Evolutionary conservation across 1,140 invertebrate genomes (phyloP).

Genomic region (Sinonovacula constricta): DNA sequence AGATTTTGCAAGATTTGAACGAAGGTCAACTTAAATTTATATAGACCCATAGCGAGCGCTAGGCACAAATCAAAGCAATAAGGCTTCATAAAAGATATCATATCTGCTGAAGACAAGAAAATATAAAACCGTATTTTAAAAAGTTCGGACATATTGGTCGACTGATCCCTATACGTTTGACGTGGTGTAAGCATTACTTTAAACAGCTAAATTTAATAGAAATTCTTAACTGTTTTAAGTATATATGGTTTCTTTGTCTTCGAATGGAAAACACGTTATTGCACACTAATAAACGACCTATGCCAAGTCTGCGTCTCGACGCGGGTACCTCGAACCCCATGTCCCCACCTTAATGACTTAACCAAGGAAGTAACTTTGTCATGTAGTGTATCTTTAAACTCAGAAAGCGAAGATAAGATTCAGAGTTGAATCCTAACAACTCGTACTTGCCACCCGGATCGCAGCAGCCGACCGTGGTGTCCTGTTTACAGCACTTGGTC

Average conservation of each 20-base stretch:
- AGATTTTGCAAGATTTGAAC: too few species aligned
- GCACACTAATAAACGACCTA: not conserved
- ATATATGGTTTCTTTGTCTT: not conserved
- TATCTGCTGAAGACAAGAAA: too few species aligned
- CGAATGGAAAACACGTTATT: not conserved
- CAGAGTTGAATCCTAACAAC: not conserved
- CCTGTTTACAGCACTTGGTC: slow-evolving; percentile 26
- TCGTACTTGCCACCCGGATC: slow-evolving; percentile 30
- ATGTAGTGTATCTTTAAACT: not conserved
- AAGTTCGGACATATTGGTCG: too few species aligned
- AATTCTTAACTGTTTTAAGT: too few species aligned
- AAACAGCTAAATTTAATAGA: too few species aligned
- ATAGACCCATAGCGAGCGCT: too few species aligned
- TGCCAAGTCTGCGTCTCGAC: not conserved
- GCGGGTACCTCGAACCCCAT: not conserved
- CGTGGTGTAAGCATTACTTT: too few species aligned
- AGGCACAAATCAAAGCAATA: too few species aligned
- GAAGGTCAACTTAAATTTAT: too few species aligned
- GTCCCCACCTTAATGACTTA: not conserved
- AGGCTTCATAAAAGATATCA: too few species aligned
- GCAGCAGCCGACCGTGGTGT: slow-evolving; percentile 11
- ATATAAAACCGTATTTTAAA: not conserved
- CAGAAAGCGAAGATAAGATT: not conserved
- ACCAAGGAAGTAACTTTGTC: not conserved
- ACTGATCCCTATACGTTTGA: too few species aligned